phyloP scores from a whole-genome alignment of 2,888 invertebrate species.

The Drosophila maculinotata region DNA sequence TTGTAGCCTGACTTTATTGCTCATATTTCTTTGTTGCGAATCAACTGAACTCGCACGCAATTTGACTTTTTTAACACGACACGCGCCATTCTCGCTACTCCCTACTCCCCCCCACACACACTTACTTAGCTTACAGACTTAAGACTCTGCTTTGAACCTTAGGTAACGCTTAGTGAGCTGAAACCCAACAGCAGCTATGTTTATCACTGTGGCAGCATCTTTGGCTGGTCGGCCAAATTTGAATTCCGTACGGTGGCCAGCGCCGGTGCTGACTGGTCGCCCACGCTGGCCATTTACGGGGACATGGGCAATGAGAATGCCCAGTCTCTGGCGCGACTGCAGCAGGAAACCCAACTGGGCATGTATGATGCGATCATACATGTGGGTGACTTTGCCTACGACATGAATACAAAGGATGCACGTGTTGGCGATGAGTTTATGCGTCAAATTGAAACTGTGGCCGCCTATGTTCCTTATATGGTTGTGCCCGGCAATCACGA shows the following conservation, averaged over 20 bases:
- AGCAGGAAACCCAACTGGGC: constrained; percentile 92
- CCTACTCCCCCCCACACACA: background rate
- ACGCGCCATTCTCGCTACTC: too few species aligned
- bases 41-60: too few species aligned
- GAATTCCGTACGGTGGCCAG: constrained; percentile 90
- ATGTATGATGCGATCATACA: constrained; percentile 95
- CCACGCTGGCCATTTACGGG: constrained; percentile 94
- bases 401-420: constrained; percentile 94
- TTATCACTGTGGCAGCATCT: constrained; percentile 92
- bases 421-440: constrained; percentile 96
- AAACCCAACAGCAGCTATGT: constrained; percentile 89
- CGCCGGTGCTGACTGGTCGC: constrained; percentile 89
- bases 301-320: constrained; percentile 98
- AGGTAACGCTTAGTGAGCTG: constrained; percentile 87
- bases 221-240: constrained; percentile 93
- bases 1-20: too few species aligned
- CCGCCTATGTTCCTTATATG: constrained; percentile 97
- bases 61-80: too few species aligned
- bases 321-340: constrained; percentile 92
- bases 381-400: constrained; percentile 98
- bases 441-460: constrained; percentile 95
- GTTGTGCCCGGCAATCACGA: constrained; percentile 97
- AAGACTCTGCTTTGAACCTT: constrained; percentile 22
- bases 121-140: constrained; percentile 9
- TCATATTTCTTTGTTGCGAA: too few species aligned